Evolutionary conservation across 2,797 vertebrate species (phyloP), one percentile per base, ranked within the genome.

Genomic region (Salmo trutta): DNA sequence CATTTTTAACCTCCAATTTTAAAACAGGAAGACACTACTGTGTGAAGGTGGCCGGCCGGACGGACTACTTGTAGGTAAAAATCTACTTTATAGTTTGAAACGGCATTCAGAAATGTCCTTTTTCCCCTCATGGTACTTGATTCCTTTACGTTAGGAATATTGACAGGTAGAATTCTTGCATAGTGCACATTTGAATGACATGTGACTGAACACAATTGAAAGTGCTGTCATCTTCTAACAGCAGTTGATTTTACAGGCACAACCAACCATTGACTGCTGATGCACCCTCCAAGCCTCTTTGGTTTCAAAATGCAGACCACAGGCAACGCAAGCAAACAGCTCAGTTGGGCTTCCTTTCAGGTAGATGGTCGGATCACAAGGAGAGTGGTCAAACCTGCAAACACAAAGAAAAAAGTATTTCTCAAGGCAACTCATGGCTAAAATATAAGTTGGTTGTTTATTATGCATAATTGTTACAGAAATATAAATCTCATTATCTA

Each of bases 331-430:
- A 77, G 94, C 95, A 83, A 95, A 95, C 47, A 92, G 74, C 79
- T 90, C 94, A 12, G 92, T 76, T 5, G 93, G 90, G 78, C 88
- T 91, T 88, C 97, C 98, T 78, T 88, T 97, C 5, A 99, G 92
- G 24, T 91, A 90, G 85, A 98, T 93, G 52, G 96, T 88, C 82
- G 98, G 98, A 83, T 99, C 98, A 92, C 98, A 99, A 0, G 98
- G 97, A 36, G 98, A 99, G 88, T 99, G 98, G 90, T 99, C 98
- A 93, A 99, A 99, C 90, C 98, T 99, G 85, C 5, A 80, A 31
- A 82, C 10, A 53, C 69, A 74, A 73, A 33, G 33, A 33, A 17
- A 51, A 7, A 36, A 54, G 33, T 15, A 4, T 62, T 21, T 10
- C 10, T 47, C 41, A 12, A 10, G 41, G 10, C 41, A 47, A 14